Evolutionary conservation across 2,797 vertebrate genomes (phyloP).

Genomic region (Muscicapa comitata): DNA sequence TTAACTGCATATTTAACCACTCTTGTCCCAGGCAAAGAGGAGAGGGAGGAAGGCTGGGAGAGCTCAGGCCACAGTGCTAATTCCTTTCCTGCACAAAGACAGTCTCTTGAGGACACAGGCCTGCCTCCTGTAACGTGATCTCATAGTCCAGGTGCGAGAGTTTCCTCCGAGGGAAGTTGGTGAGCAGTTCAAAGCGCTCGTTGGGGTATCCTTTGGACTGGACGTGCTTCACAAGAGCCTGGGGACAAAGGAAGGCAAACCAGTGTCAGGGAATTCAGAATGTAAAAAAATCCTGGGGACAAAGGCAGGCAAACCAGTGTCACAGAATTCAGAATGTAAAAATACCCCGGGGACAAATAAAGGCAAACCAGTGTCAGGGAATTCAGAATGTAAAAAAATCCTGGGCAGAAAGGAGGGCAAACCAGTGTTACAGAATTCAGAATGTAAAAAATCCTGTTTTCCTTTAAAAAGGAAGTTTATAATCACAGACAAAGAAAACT

Average conservation of each 20-base stretch:
- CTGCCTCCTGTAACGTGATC: constrained; percentile 96
- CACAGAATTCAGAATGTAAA: neutral
- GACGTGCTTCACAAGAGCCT: constrained; percentile 95
- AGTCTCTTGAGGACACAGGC: constrained; percentile 99
- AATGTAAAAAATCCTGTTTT: accelerated
- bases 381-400: neutral
- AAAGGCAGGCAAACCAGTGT: neutral
- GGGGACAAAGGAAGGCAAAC: neutral
- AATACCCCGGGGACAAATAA: neutral
- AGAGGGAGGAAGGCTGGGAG: constrained; percentile 71
- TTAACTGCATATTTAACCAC: constrained; percentile 65
- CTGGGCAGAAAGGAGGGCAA: no score
- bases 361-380: neutral
- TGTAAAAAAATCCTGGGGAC: neutral
- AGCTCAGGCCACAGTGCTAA: constrained; percentile 79
- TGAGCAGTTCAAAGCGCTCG: constrained; percentile 98
- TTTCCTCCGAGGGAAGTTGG: constrained; percentile 97
- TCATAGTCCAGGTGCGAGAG: constrained; percentile 99
- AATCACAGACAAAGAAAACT: neutral
- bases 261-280: neutral
- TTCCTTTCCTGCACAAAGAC: constrained; percentile 99
- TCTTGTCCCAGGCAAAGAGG: constrained; percentile 63
- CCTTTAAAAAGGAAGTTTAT: neutral
- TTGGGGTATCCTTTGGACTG: constrained; percentile 98
- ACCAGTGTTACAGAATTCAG: neutral